Percentiles rank a stretch among this genome's conserved stretches.
Conservation (phyloP, 2,888 invertebrate genomes). For the Hypolimnas misippus region DNA sequence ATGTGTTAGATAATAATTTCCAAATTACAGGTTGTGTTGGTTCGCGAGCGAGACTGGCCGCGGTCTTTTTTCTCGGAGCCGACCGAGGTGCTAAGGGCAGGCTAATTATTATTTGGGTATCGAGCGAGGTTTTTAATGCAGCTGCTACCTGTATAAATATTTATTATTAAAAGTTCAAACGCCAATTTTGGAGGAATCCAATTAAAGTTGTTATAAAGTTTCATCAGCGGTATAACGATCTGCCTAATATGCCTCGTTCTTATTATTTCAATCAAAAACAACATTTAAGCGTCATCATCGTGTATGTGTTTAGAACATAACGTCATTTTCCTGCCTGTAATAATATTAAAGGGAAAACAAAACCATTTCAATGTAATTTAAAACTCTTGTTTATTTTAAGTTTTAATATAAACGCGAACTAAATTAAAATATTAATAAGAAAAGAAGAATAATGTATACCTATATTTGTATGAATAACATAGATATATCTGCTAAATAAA, state of each 20-base stretch:
- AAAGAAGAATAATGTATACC: background rate
- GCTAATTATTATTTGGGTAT: slow-evolving; percentile 84
- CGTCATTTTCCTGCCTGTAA: slow-evolving; percentile 2
- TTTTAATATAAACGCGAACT: background rate
- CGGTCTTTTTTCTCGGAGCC: slow-evolving; percentile 75
- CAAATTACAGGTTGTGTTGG: slow-evolving; percentile 83
- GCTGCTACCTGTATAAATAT: slow-evolving; percentile 84
- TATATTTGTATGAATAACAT: too few relatives aligned
- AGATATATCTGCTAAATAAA: too few relatives aligned
- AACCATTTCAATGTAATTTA: background rate
- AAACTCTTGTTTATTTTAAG: slow-evolving; percentile 6
- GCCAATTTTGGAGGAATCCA: slow-evolving; percentile 77
- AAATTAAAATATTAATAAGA: background rate
- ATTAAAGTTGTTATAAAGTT: slow-evolving; percentile 61
- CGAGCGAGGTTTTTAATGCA: slow-evolving; percentile 80
- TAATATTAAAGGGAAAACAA: background rate
- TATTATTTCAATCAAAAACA: slow-evolving; percentile 29
- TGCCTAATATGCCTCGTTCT: slow-evolving; percentile 32
- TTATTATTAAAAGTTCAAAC: slow-evolving; percentile 80
- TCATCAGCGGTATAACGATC: slow-evolving; percentile 50
- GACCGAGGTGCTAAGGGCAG: slow-evolving; percentile 83
- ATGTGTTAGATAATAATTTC: slow-evolving; percentile 85
- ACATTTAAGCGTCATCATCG: slow-evolving; percentile 25
- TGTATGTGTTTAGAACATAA: slow-evolving; percentile 26
- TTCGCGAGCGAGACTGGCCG: slow-evolving; percentile 75